Evolutionary conservation across 2,113 vertebrate genomes (phyloP).

Genomic region (Centrocercus urophasianus): DNA sequence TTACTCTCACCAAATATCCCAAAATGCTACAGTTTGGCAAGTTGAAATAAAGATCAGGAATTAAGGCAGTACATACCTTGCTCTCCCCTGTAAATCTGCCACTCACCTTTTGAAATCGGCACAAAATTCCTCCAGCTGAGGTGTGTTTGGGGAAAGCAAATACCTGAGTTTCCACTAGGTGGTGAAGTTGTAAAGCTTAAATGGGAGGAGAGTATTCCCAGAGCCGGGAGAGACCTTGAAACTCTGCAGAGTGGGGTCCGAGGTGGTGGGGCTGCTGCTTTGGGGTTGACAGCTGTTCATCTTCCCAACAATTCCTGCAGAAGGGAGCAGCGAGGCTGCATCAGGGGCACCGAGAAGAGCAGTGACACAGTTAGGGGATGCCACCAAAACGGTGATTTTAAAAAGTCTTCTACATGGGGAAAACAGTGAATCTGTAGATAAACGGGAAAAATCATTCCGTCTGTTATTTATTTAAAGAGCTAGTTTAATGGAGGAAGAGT

Average conservation of each 20-base stretch:
- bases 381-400: neutral
- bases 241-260: neutral
- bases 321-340: neutral
- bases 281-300: neutral
- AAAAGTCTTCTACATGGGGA: neutral
- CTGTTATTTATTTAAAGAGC: neutral
- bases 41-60: neutral
- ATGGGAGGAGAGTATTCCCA: neutral
- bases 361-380: neutral
- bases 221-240: neutral
- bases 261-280: neutral
- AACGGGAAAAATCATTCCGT: neutral
- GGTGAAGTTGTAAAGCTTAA: conserved; percentile 70
- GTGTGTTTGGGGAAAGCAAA: neutral
- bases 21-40: neutral
- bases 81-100: neutral
- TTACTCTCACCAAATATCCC: neutral
- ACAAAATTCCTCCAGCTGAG: neutral
- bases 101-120: neutral
- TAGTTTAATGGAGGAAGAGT: neutral
- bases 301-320: fast-evolving
- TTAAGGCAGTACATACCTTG: neutral
- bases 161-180: conserved; percentile 66
- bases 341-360: neutral
- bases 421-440: neutral